A percentile compares a stretch with the other conserved stretches of the same genome.
phyloP scores from a whole-genome alignment of 2,797 vertebrate genomes.

The Poeciliopsis presidionis region DNA sequence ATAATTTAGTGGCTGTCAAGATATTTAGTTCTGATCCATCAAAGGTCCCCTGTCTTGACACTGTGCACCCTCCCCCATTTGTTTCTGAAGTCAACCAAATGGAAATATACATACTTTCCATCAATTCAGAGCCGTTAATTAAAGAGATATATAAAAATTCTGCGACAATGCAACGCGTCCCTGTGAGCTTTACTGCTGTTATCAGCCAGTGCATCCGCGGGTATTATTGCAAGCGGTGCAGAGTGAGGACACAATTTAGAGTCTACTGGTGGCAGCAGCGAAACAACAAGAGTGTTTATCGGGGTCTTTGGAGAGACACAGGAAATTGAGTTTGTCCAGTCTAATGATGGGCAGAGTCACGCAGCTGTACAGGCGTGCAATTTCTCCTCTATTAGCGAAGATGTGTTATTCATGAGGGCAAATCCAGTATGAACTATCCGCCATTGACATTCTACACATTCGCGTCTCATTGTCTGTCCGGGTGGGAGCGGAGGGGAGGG shows the following conservation, averaged over 20 bases:
- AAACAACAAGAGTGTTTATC: conserved; percentile 72
- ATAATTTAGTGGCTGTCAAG: neutral
- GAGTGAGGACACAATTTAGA: conserved; percentile 59
- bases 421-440: conserved; percentile 81
- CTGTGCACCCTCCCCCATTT: neutral
- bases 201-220: conserved; percentile 21
- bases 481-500: neutral
- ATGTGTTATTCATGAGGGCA: conserved; percentile 87
- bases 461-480: conserved; percentile 72
- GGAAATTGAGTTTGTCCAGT: conserved; percentile 85
- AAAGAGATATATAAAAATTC: neutral
- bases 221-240: conserved; percentile 54
- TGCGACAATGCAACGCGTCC: neutral
- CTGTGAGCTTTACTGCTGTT: neutral
- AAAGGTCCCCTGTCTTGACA: neutral
- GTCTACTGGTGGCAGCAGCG: conserved; percentile 39
- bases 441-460: conserved; percentile 82
- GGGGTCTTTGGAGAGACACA: conserved; percentile 76
- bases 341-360: conserved; percentile 78
- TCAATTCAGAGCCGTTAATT: neutral
- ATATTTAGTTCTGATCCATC: neutral
- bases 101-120: neutral
- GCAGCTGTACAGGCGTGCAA: conserved; percentile 68
- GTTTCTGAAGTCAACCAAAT: neutral
- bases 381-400: conserved; percentile 81